Conservation (phyloP, 1,140 invertebrate species). For the Rhizoglyphus robini region DNA sequence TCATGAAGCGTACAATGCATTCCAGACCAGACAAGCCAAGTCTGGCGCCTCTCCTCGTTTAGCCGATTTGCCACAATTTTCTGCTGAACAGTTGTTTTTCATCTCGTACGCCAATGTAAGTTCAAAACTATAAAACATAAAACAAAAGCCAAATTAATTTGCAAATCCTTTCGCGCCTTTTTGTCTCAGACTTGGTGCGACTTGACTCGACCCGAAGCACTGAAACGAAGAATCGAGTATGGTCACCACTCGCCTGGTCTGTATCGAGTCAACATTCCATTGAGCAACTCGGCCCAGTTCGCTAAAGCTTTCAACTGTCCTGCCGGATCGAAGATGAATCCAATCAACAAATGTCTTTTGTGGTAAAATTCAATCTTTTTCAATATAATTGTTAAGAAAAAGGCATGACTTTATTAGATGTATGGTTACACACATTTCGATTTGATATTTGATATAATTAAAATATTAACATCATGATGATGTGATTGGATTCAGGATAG, state of each 20-base stretch:
- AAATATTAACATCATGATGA: too few relatives aligned
- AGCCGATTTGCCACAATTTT: slow-evolving; percentile 52
- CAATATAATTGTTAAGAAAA: too few relatives aligned
- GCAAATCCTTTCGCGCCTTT: neutral
- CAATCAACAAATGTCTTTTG: slow-evolving; percentile 54
- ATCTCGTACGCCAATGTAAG: slow-evolving; percentile 33
- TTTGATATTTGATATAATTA: too few relatives aligned
- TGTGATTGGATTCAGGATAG: too few relatives aligned
- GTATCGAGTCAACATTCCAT: slow-evolving; percentile 40
- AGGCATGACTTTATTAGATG: too few relatives aligned
- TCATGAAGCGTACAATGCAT: slow-evolving; percentile 40
- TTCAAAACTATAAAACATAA: too few relatives aligned
- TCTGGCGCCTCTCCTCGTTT: slow-evolving; percentile 37
- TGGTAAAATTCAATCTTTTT: too few relatives aligned
- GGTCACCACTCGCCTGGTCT: slow-evolving; percentile 30
- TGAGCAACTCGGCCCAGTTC: slow-evolving; percentile 75
- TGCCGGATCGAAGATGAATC: slow-evolving; percentile 62
- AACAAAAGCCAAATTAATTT: neutral
- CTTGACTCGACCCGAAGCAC: slow-evolving; percentile 22
- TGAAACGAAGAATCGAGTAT: neutral
- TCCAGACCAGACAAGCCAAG: slow-evolving; percentile 24
- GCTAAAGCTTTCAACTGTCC: slow-evolving; percentile 62
- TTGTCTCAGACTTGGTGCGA: slow-evolving; percentile 22
- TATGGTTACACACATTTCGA: too few relatives aligned
- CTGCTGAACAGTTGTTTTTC: slow-evolving; percentile 74